phyloP scores from a whole-genome alignment of 2,888 invertebrate species.

The Drosophila colorata region DNA sequence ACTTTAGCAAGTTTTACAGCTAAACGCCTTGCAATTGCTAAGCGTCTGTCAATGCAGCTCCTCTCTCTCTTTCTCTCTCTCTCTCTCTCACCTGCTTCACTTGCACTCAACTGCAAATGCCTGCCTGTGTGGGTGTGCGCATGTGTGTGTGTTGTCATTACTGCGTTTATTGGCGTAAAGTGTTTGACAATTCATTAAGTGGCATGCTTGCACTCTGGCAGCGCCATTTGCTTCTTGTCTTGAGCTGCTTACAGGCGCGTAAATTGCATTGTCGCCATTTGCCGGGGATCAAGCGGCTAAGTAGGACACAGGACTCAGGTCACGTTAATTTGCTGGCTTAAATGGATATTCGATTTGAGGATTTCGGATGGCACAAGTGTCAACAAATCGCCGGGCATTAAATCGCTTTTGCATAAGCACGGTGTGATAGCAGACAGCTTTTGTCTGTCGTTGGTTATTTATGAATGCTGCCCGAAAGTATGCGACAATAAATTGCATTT shows the following conservation, averaged over 20 bases:
- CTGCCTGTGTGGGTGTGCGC: conserved; percentile 3
- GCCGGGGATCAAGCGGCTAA: conserved; percentile 53
- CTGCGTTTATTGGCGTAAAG: conserved; percentile 79
- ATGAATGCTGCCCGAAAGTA: conserved; percentile 46
- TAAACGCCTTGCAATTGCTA: conserved; percentile 78
- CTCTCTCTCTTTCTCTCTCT: no score
- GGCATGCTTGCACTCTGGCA: conserved; percentile 40
- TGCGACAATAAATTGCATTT: conserved; percentile 43
- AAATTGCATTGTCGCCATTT: conserved; percentile 71
- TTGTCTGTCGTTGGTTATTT: conserved; percentile 27
- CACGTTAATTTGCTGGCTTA: conserved; percentile 64
- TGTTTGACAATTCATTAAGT: conserved; percentile 80
- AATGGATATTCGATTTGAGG: conserved; percentile 40
- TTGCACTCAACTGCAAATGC: conserved; percentile 14
- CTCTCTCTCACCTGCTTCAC: conserved; percentile 38
- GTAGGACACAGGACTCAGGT: conserved; percentile 26
- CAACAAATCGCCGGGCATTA: conserved; percentile 73
- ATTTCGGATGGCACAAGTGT: conserved; percentile 58
- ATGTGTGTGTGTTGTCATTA: conserved; percentile 53
- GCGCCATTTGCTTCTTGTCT: conserved; percentile 39
- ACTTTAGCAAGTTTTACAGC: conserved; percentile 76
- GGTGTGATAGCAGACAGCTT: conserved; percentile 23
- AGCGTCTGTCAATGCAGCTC: conserved; percentile 54
- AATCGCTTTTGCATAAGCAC: conserved; percentile 73
- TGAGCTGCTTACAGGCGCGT: conserved; percentile 63